Conservation (phyloP, 2,113 vertebrate genomes). For the Rostratula benghalensis region DNA sequence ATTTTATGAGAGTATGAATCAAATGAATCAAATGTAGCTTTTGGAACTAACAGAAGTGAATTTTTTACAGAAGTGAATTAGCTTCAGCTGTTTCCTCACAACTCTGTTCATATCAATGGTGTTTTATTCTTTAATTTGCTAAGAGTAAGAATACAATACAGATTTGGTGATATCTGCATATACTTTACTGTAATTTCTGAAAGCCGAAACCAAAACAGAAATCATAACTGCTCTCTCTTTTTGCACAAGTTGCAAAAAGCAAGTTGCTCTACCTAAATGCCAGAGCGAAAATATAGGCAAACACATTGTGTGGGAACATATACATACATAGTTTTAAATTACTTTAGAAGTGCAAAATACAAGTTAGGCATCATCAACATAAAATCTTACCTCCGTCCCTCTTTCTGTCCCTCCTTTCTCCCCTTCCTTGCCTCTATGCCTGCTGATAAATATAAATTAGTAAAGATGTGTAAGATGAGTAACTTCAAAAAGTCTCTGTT, state of each 20-base stretch:
- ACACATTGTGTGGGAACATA: background rate
- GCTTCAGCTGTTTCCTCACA: constrained; percentile 27
- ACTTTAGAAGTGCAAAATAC: background rate
- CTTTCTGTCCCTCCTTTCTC: background rate
- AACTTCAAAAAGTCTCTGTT: constrained; percentile 10
- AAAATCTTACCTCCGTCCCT: background rate
- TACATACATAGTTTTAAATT: background rate
- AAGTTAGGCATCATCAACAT: background rate
- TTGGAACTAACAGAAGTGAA: constrained; percentile 24
- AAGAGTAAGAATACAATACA: background rate
- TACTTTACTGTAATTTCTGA: constrained; percentile 14
- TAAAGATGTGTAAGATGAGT: constrained; percentile 4
- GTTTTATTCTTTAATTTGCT: background rate
- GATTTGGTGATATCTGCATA: background rate
- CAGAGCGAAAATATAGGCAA: background rate
- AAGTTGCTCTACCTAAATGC: background rate
- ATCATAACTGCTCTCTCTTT: background rate
- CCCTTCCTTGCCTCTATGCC: background rate
- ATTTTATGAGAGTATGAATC: constrained; percentile 68
- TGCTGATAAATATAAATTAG: constrained; percentile 36
- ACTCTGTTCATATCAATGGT: background rate
- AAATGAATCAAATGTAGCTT: constrained; percentile 66
- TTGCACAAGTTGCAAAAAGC: background rate
- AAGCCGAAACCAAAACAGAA: constrained; percentile 4
- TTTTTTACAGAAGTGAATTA: constrained; percentile 63